Percentiles rank a stretch among this genome's conserved stretches.
Conservation (phyloP, 2,888 invertebrate genomes). For the Aelia acuminata region DNA sequence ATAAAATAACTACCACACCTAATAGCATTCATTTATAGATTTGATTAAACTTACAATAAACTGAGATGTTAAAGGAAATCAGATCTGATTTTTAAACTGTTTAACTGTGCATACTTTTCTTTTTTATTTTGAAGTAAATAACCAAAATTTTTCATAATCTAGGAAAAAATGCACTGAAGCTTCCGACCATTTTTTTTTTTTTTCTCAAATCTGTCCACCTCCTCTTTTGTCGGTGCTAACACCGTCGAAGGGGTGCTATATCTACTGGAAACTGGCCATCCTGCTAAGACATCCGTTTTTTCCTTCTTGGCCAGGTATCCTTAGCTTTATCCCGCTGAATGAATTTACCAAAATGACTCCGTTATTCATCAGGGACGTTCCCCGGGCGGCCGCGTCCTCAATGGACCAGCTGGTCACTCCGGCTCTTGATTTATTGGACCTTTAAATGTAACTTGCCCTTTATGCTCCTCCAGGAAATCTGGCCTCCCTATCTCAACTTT, state of each 20-base stretch:
- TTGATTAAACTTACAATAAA: too few species aligned
- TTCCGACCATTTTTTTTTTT: background rate
- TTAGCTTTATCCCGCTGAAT: slow-evolving; percentile 19
- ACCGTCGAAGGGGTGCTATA: background rate
- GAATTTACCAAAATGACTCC: slow-evolving; percentile 46
- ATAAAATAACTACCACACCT: too few species aligned
- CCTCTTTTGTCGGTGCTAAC: background rate
- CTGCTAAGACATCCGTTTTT: slow-evolving; percentile 8
- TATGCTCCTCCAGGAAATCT: slow-evolving; percentile 31
- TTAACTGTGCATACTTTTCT: too few species aligned
- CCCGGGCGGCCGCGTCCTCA: background rate
- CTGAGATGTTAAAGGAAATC: too few species aligned
- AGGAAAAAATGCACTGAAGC: background rate
- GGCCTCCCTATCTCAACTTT: background rate
- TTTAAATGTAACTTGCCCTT: background rate
- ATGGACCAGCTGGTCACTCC: slow-evolving; percentile 40
- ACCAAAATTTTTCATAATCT: background rate
- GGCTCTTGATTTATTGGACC: slow-evolving; percentile 33
- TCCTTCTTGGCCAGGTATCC: too few species aligned
- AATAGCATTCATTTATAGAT: too few species aligned
- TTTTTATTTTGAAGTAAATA: background rate
- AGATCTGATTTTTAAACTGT: too few species aligned
- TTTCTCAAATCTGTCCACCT: background rate
- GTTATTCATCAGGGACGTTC: slow-evolving; percentile 39
- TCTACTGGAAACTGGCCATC: slow-evolving; percentile 29